These are phyloP conservation scores for Rhea americana DNA, from an alignment of 2,113 vertebrate genomes.

Conservation along the genomic window DNA sequence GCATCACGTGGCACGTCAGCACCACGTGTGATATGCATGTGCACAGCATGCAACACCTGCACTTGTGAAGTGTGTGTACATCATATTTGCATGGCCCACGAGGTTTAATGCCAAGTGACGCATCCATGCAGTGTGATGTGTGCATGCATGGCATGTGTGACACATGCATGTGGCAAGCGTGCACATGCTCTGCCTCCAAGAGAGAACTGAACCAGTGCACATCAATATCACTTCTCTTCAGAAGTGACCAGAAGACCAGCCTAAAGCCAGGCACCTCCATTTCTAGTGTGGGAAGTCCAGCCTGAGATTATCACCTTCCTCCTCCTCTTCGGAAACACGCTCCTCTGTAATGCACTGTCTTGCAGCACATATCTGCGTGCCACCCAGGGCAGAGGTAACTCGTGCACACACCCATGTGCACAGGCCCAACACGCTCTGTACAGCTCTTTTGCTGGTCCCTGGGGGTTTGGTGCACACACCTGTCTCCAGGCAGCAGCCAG, in stretches of 20 bases:
- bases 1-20: background rate
- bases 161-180: too few relatives aligned
- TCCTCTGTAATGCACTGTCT: background rate
- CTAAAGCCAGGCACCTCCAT: background rate
- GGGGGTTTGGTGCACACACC: accelerated
- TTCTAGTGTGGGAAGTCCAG: background rate
- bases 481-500: accelerated
- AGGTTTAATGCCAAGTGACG: background rate
- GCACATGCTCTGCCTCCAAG: too few relatives aligned
- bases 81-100: accelerated
- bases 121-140: accelerated
- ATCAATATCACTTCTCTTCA: too few relatives aligned
- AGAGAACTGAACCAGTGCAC: background rate
- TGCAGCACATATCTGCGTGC: accelerated
- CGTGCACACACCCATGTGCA: accelerated
- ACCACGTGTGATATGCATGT: background rate
- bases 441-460: background rate
- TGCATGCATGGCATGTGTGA: background rate
- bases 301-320: too few relatives aligned
- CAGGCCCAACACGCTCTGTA: accelerated
- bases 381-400: accelerated
- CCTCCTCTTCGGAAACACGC: background rate
- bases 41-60: background rate
- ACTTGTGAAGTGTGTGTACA: background rate
- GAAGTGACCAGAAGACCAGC: background rate